A percentile compares a stretch with the other conserved stretches of the same genome.
Conservation (phyloP, 2,113 vertebrate genomes). For the Rhinoptilus africanus region DNA sequence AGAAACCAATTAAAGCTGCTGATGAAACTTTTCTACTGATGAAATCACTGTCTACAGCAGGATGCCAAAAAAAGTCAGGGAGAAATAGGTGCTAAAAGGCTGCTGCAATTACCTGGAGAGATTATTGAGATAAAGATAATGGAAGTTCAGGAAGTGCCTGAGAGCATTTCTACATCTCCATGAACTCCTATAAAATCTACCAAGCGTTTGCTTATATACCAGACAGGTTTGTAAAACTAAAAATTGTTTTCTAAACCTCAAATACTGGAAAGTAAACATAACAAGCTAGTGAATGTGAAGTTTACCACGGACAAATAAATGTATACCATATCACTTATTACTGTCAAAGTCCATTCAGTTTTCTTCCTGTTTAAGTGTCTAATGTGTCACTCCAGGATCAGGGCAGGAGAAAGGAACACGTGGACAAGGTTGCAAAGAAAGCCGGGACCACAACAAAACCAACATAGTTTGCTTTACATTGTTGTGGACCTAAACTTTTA, state of each 20-base stretch:
- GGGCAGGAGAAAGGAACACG: background rate
- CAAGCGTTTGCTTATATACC: background rate
- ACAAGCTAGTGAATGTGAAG: background rate
- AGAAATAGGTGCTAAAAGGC: background rate
- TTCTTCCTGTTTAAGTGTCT: background rate
- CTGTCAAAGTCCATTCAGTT: background rate
- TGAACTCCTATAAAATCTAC: background rate
- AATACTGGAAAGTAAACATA: background rate
- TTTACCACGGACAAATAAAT: background rate
- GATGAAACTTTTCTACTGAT: background rate
- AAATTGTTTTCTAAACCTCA: background rate
- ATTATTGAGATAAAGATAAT: background rate
- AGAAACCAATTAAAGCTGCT: background rate
- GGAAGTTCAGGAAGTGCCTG: background rate
- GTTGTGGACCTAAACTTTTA: background rate
- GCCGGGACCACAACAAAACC: background rate
- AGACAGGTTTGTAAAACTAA: background rate
- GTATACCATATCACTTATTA: background rate
- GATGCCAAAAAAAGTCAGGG: background rate
- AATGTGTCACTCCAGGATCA: background rate
- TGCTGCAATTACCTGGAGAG: background rate
- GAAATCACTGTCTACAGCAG: background rate
- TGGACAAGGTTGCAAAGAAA: background rate
- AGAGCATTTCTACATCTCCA: background rate
- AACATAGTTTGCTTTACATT: background rate